These are phyloP conservation scores for Dipodomys ordii DNA, from an alignment of 2,113 vertebrate genomes.

Conservation along the genomic window DNA sequence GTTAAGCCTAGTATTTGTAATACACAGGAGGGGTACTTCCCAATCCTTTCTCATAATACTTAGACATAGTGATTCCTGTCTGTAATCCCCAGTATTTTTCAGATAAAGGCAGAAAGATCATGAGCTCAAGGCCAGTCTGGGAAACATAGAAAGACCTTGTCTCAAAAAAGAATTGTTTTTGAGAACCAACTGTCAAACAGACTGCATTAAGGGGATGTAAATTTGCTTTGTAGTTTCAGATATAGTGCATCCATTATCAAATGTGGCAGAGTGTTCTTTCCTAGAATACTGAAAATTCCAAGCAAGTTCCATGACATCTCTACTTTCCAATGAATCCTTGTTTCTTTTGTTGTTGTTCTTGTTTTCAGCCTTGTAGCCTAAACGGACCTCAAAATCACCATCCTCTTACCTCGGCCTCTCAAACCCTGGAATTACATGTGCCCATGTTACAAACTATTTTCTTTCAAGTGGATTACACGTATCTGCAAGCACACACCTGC, in stretches of 20 bases:
- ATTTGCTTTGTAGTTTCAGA: conserved; percentile 16
- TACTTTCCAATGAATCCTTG: conserved; percentile 31
- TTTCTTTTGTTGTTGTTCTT: too few species aligned
- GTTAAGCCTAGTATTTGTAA: conserved; percentile 21
- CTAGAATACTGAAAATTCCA: conserved; percentile 49
- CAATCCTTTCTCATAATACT: conserved; percentile 38
- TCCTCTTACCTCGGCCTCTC: too few species aligned
- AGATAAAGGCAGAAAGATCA: neutral
- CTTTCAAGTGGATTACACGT: neutral
- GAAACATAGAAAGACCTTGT: neutral
- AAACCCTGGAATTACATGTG: too few species aligned
- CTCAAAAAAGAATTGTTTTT: neutral
- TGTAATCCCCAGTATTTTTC: neutral
- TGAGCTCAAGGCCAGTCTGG: neutral
- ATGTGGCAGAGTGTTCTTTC: conserved; percentile 49
- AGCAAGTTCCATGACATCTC: conserved; percentile 46
- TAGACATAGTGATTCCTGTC: neutral
- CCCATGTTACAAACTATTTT: conserved; percentile 8
- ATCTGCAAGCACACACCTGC: neutral
- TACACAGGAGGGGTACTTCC: neutral
- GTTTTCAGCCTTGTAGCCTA: too few species aligned
- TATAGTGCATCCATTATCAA: neutral
- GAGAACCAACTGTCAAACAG: conserved; percentile 3
- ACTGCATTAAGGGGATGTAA: neutral
- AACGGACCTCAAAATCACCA: too few species aligned